Evolutionary conservation across 1,140 invertebrate genomes (phyloP).

Genomic region (Sminthurinus signatus): DNA sequence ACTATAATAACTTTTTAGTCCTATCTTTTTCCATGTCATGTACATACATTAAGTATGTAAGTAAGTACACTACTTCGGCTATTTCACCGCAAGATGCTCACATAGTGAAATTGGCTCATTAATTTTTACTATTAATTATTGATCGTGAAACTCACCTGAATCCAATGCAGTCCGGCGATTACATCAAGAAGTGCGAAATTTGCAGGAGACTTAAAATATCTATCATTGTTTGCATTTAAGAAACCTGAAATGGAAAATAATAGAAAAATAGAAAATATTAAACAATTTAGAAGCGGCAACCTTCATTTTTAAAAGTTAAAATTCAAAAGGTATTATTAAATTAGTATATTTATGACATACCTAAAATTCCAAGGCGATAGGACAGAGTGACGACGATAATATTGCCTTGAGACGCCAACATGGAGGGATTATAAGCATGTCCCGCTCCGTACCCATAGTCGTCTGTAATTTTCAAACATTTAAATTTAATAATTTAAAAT

Average conservation of each 20-base stretch:
- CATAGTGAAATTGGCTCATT: background rate
- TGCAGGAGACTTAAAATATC: constrained; percentile 69
- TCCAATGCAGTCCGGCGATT: constrained; percentile 66
- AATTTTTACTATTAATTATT: background rate
- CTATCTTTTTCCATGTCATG: too few species aligned
- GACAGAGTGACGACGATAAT: constrained; percentile 93
- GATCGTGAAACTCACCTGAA: constrained; percentile 53
- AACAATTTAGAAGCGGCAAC: too few species aligned
- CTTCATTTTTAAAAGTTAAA: too few species aligned
- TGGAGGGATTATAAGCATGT: constrained; percentile 89
- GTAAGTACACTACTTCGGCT: too few species aligned
- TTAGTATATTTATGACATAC: constrained; percentile 61
- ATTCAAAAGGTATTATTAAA: too few species aligned
- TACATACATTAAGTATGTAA: too few species aligned
- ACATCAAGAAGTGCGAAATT: constrained; percentile 73
- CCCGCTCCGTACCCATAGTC: constrained; percentile 86
- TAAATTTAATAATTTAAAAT: too few species aligned
- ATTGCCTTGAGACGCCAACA: constrained; percentile 81
- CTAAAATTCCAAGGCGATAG: constrained; percentile 90
- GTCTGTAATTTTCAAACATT: too few species aligned
- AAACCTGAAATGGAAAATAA: constrained; percentile 62
- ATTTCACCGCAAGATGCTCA: too few species aligned
- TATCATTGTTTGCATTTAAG: constrained; percentile 77
- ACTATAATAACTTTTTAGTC: too few species aligned
- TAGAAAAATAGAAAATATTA: too few species aligned